Percentiles rank a stretch among this genome's conserved stretches.
Evolutionary conservation across 2,113 vertebrate genomes (phyloP).

Genomic region (Indri indri): DNA sequence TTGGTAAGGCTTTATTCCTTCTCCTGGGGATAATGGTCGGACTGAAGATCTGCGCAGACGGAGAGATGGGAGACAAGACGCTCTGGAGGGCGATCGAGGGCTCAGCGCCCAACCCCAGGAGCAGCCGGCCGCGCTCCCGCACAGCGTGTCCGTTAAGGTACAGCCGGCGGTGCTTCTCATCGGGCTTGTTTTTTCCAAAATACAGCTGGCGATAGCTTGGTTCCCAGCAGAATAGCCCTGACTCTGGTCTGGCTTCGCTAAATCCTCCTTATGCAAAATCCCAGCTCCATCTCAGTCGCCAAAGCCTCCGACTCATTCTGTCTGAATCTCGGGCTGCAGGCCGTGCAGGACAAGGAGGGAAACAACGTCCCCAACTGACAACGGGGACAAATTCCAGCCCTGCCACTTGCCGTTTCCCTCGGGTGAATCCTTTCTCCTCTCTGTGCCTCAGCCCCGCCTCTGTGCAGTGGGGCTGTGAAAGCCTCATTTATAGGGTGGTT

Average conservation of each 20-base stretch:
- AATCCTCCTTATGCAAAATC: conserved; percentile 60
- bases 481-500: background rate
- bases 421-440: background rate
- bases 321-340: too few relatives aligned
- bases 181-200: background rate
- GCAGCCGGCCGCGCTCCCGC: background rate
- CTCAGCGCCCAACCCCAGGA: background rate
- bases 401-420: background rate
- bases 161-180: background rate
- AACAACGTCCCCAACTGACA: too few relatives aligned
- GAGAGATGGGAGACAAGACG: background rate
- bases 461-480: fast-evolving
- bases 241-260: conserved; percentile 27
- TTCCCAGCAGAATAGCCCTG: background rate
- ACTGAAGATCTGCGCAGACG: background rate
- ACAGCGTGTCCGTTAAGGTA: background rate
- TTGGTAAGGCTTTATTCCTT: background rate
- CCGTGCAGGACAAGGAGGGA: too few relatives aligned
- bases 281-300: background rate
- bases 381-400: too few relatives aligned
- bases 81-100: background rate
- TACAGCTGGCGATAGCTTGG: background rate
- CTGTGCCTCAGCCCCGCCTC: background rate
- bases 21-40: background rate
- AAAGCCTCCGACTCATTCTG: too few relatives aligned